A percentile compares a stretch with the other conserved stretches of the same genome.
Conservation (phyloP, 2,888 invertebrate genomes). For the Gisinianus flammeolus region DNA sequence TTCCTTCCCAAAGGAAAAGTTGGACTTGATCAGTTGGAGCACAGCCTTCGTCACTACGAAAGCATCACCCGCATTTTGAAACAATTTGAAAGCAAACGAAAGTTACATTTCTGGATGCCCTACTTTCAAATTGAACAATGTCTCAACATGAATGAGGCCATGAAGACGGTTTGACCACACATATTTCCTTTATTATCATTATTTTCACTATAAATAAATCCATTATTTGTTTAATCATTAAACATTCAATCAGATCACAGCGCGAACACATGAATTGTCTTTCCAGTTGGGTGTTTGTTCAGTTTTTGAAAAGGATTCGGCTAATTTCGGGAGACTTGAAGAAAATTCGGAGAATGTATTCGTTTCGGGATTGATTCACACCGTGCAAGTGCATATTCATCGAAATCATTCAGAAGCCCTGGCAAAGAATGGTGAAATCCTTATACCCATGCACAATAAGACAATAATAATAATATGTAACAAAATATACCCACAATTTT, state of each 20-base stretch:
- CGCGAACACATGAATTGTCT: too few relatives aligned
- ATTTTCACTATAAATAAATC: background rate
- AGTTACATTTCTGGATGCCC: slow-evolving; percentile 9
- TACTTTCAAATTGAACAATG: background rate
- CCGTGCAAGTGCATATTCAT: background rate
- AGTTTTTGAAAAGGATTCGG: slow-evolving; percentile 1
- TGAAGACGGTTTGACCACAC: slow-evolving; percentile 1
- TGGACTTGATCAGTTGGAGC: slow-evolving; percentile 4
- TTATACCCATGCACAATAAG: too few relatives aligned
- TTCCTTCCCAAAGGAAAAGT: slow-evolving; percentile 19
- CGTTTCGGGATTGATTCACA: background rate
- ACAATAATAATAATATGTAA: too few relatives aligned
- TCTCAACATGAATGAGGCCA: slow-evolving; percentile 18
- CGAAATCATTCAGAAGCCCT: too few relatives aligned
- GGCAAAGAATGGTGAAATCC: too few relatives aligned
- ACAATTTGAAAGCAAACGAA: background rate
- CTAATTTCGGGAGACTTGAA: slow-evolving; percentile 14
- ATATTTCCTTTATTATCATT: background rate
- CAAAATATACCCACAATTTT: too few relatives aligned
- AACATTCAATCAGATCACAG: too few relatives aligned
- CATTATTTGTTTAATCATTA: too few relatives aligned
- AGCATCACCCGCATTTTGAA: background rate
- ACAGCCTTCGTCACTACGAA: background rate
- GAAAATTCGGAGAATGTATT: slow-evolving; percentile 5
- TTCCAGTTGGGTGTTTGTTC: slow-evolving; percentile 5